A percentile compares a stretch with the other conserved stretches of the same genome.
These are phyloP conservation scores for Melospiza melodia DNA, from an alignment of 2,113 vertebrate genomes.

Conservation along the genomic window DNA sequence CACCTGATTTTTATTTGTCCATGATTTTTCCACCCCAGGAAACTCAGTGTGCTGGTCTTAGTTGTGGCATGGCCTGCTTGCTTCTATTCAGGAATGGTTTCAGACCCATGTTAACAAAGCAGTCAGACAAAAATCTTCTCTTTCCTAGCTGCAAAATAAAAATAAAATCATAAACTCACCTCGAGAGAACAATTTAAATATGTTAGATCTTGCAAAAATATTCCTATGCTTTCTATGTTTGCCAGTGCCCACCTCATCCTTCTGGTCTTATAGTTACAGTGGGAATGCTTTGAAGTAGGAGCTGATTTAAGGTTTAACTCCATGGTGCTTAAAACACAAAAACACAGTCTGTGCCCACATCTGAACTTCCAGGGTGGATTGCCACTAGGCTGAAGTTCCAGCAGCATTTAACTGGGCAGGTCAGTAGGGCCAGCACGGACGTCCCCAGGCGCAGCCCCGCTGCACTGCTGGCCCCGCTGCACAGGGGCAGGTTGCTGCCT, in stretches of 20 bases:
- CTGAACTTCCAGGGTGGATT: not conserved
- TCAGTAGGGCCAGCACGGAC: rapidly evolving
- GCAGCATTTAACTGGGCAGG: not conserved
- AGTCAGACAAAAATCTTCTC: not conserved
- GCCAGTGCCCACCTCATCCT: not conserved
- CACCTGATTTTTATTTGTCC: not conserved
- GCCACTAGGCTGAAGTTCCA: not conserved
- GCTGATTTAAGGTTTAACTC: not conserved
- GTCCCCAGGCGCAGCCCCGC: not conserved
- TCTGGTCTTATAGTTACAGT: not conserved
- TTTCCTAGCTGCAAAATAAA: not conserved
- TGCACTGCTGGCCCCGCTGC: rapidly evolving
- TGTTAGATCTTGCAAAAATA: not conserved
- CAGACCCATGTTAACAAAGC: not conserved
- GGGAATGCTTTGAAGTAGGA: not conserved
- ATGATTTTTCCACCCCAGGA: not conserved
- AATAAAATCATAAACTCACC: not conserved
- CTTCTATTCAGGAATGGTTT: not conserved
- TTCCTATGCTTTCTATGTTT: not conserved
- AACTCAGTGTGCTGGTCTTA: not conserved
- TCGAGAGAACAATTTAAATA: not conserved
- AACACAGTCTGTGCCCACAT: not conserved
- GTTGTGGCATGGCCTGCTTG: not conserved
- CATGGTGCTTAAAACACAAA: not conserved
- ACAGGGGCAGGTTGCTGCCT: not conserved